These are phyloP conservation scores for Acipenser transmontanus DNA, from an alignment of 2,797 vertebrate species.

Conservation along the genomic window DNA sequence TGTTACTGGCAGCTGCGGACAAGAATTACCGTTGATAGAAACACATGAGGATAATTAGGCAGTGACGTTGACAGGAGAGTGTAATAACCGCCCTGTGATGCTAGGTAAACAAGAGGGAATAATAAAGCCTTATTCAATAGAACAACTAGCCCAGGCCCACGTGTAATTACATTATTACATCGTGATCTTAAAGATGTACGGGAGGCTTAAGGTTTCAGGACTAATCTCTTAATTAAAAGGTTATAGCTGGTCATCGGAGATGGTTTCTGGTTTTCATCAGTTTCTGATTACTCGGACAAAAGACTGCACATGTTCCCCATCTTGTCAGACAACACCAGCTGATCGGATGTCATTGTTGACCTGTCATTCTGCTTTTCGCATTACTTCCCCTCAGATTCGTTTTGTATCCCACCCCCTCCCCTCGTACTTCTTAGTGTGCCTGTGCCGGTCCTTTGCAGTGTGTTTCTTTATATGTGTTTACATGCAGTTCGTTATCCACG, in stretches of 20 bases:
- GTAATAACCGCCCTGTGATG: no score
- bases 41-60: not conserved
- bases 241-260: not conserved
- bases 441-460: no score
- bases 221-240: not conserved
- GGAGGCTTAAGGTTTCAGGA: not conserved
- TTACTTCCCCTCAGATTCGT: no score
- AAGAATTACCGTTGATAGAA: not conserved
- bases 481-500: no score
- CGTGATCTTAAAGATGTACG: no score
- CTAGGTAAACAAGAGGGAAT: no score
- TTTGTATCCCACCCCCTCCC: no score
- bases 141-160: no score
- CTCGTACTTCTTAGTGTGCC: no score
- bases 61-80: no score
- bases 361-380: not conserved
- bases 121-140: no score
- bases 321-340: slow-evolving; percentile 8
- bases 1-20: not conserved
- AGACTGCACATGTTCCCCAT: not conserved
- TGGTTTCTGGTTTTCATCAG: not conserved
- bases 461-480: no score
- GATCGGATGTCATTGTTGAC: slow-evolving; percentile 2
- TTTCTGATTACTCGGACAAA: not conserved
- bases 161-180: not conserved